Base-by-base conservation (phyloP, 2,113 vertebrate genomes). In the Halcyon malimbica region DNA sequence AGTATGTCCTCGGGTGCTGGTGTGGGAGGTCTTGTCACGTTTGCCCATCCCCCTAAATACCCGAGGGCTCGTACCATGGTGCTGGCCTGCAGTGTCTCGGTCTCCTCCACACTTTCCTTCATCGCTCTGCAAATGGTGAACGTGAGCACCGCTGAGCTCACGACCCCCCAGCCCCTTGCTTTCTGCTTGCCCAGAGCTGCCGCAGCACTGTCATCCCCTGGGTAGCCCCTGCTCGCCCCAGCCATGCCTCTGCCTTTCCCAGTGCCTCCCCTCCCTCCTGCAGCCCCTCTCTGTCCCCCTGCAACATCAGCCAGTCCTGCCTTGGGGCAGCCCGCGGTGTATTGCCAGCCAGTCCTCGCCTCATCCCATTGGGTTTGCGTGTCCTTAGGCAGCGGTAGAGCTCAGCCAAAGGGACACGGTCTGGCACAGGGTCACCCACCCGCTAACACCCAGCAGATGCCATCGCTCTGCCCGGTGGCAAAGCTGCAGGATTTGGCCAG, bases 21-120 rank as follows among this genome's bases (percentile, higher is more conserved):
- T 26, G 28, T 62, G 54, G 37, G 28, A 25, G 48, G 3, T 26
- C 26, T 21, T n/a, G 37, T 42, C 89, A 18, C 12, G 0, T 54
- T 23, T 71, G 35, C 26, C 68, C 39, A 10, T 39, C 11, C 19
- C 25, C 14, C 4, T 29, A 20, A 13, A 24, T 46, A 48, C 16
- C 62, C 0, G 0, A 7, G 67, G 48, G 42, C 67, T 75, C 1
- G 1, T 18, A 8, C 51, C 2, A 0, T 41, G 39, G 6, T 1
- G 1, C 21, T 50, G 29, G 31, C 39, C 46, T 10, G 11, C 5
- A 3, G 39, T 13, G 26, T 64, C 23, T 8, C 13, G 20, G n/a
- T 83, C 33, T 87, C 68, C 59, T 59, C 3, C 0, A 11, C 23
- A 35, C 44, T 64, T 86, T n/a, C 21, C 57, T 73, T 18, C 1